Conservation (phyloP, 2,888 invertebrate genomes). For the Leptopilina drosophilae region DNA sequence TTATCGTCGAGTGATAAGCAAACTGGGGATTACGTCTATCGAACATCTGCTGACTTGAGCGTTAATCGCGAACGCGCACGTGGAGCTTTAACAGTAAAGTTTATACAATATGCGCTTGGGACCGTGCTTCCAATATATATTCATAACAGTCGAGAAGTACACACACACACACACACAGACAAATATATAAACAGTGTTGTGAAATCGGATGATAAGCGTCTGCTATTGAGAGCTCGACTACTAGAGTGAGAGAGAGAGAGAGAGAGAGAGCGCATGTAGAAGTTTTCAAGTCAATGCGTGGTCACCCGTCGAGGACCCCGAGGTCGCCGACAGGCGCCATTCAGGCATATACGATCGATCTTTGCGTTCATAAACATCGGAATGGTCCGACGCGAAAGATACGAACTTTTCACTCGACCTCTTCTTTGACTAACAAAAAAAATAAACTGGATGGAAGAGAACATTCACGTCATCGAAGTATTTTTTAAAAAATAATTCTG, state of each 20-base stretch:
- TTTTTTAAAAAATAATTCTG: not conserved
- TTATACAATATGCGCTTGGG: constrained; percentile 18
- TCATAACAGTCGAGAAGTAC: too few relatives aligned
- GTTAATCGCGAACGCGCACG: constrained; percentile 34
- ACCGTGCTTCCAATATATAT: not conserved
- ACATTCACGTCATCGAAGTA: not conserved
- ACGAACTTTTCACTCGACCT: constrained; percentile 29
- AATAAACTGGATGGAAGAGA: not conserved
- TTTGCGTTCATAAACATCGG: constrained; percentile 54
- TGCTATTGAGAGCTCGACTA: constrained; percentile 7
- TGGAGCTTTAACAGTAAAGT: not conserved
- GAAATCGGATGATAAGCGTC: constrained; percentile 34
- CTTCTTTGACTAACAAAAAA: constrained; percentile 41
- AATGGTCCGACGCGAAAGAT: constrained; percentile 25
- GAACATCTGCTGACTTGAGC: constrained; percentile 24
- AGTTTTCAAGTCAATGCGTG: constrained; percentile 45
- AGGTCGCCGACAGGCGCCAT: constrained; percentile 67
- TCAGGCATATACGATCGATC: constrained; percentile 60
- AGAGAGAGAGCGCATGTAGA: constrained; percentile 15
- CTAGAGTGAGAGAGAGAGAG: too few relatives aligned
- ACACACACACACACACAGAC: not conserved
- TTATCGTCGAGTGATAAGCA: constrained; percentile 23
- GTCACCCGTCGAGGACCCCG: constrained; percentile 56
- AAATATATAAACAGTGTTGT: constrained; percentile 10
- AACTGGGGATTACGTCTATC: not conserved